These are phyloP conservation scores for Meleagris gallopavo DNA, from an alignment of 2,113 vertebrate genomes.

Conservation along the genomic window DNA sequence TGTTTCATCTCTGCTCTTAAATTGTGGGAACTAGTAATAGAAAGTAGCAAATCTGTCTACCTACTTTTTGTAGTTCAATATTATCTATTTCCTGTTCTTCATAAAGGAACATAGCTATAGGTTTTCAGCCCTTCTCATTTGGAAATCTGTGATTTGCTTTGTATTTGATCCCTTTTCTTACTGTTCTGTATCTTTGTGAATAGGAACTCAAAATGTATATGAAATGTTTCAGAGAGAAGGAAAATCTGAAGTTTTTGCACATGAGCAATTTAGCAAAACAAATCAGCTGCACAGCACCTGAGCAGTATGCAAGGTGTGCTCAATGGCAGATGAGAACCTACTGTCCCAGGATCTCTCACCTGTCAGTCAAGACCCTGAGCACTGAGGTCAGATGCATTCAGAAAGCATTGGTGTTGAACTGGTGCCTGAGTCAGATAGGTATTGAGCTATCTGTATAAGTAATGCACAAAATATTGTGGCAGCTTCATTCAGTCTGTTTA, in stretches of 20 bases:
- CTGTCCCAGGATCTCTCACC: not conserved
- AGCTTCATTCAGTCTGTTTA: not conserved
- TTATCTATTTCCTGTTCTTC: not conserved
- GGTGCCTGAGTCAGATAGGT: not conserved
- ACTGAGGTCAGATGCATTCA: accelerated
- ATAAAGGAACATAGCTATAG: not conserved
- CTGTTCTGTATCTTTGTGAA: not conserved
- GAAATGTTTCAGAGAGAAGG: not conserved
- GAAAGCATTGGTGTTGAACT: not conserved
- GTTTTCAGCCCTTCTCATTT: not conserved
- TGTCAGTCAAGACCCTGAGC: not conserved
- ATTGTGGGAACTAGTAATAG: not conserved
- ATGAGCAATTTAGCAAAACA: accelerated
- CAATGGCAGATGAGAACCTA: accelerated
- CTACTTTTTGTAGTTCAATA: not conserved
- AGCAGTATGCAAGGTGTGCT: not conserved
- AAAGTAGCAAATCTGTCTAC: not conserved
- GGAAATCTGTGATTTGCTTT: not conserved
- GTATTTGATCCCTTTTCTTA: not conserved
- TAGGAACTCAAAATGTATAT: not conserved
- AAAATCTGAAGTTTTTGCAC: not conserved
- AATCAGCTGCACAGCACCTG: not conserved
- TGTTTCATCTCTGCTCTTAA: not conserved
- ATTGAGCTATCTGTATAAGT: not conserved
- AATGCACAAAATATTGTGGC: not conserved